phyloP scores from a whole-genome alignment of 2,888 invertebrate species.

The Acanthococcus lagerstroemiae region DNA sequence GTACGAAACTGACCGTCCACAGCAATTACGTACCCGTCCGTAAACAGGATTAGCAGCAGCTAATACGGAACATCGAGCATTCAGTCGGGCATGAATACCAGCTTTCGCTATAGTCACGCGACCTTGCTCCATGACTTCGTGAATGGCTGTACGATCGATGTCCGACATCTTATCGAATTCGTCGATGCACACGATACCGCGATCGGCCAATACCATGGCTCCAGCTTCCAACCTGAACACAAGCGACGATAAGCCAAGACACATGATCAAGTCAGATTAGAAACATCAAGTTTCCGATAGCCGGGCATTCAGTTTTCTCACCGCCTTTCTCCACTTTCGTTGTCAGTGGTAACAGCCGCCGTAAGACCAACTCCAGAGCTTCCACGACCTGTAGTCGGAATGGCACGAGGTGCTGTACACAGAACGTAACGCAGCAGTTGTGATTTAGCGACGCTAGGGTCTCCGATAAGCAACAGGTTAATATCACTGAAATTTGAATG shows the following conservation, averaged over 20 bases:
- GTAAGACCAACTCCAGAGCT: conserved; percentile 98
- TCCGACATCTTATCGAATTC: conserved; percentile 99
- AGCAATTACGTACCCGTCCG: conserved; percentile 57
- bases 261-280: background rate
- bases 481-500: conserved; percentile 50
- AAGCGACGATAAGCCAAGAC: no score
- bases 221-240: conserved; percentile 76
- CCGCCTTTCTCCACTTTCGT: conserved; percentile 77
- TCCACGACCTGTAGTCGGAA: conserved; percentile 94
- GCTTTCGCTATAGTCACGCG: conserved; percentile 96
- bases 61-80: conserved; percentile 92
- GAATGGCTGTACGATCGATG: conserved; percentile 96
- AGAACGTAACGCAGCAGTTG: conserved; percentile 89
- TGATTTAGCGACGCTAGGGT: conserved; percentile 98
- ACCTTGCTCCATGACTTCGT: conserved; percentile 99
- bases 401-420: conserved; percentile 87
- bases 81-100: conserved; percentile 94
- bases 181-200: conserved; percentile 93
- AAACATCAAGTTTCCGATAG: no score
- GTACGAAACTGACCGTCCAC: background rate
- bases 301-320: conserved; percentile 37
- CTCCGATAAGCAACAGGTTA: conserved; percentile 89
- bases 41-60: conserved; percentile 99
- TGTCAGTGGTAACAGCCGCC: conserved; percentile 93
- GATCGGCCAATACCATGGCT: conserved; percentile 98